Evolutionary conservation across 2,113 vertebrate genomes (phyloP).

Genomic region (Neolamprologus sp.): DNA sequence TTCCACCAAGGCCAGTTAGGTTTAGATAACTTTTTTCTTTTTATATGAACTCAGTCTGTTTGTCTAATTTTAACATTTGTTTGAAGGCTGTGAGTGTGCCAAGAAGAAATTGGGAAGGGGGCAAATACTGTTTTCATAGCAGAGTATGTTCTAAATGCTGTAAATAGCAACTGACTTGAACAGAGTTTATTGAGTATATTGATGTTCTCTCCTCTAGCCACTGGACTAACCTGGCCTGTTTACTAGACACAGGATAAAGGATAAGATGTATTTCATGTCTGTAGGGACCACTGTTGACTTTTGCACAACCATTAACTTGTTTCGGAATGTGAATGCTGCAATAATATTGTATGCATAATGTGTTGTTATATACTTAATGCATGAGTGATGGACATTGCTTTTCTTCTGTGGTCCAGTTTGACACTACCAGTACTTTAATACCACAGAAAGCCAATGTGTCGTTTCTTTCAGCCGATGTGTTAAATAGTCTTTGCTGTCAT

Average conservation of each 20-base stretch:
- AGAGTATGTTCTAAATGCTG: background rate
- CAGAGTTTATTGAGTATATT: background rate
- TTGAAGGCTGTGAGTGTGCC: too few relatives aligned
- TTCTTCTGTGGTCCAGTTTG: background rate
- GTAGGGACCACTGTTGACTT: background rate
- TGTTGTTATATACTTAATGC: background rate
- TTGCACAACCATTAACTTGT: background rate
- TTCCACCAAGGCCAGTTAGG: background rate
- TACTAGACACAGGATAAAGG: background rate
- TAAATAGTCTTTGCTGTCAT: background rate
- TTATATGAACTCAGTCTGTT: background rate
- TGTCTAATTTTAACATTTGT: background rate
- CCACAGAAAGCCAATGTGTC: background rate
- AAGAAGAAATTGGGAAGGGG: background rate
- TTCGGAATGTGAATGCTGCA: background rate
- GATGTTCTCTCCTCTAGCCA: background rate
- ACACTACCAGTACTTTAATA: background rate
- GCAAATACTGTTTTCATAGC: background rate
- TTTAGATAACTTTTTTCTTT: background rate
- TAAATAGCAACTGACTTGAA: background rate
- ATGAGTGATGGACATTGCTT: background rate
- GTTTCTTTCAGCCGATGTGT: background rate
- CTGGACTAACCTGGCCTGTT: background rate
- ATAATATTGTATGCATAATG: background rate
- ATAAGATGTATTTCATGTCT: background rate